These are phyloP conservation scores for Brenthis daphne DNA, from an alignment of 2,888 invertebrate species.

Conservation along the genomic window DNA sequence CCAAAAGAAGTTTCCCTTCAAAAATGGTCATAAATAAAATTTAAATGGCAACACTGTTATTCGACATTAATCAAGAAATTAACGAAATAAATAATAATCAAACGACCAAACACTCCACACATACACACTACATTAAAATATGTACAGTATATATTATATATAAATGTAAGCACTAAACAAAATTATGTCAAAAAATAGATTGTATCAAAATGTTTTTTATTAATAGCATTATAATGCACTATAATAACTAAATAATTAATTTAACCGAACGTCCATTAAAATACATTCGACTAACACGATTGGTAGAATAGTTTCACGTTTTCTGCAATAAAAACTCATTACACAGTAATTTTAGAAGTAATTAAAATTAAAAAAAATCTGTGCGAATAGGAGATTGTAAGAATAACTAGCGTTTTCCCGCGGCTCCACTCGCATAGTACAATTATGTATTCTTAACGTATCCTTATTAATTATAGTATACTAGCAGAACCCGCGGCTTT, in stretches of 20 bases:
- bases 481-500: too few species aligned
- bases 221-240: neutral
- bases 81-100: too few species aligned
- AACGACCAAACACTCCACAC: too few species aligned
- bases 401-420: neutral
- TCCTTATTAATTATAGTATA: too few species aligned
- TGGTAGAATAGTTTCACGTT: neutral
- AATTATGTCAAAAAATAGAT: too few species aligned
- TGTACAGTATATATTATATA: too few species aligned
- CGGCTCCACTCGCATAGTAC: neutral
- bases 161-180: too few species aligned
- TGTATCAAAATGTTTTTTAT: neutral
- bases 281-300: neutral
- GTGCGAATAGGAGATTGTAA: neutral
- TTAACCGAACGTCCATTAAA: neutral
- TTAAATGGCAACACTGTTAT: too few species aligned
- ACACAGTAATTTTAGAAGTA: neutral
- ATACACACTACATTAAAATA: too few species aligned
- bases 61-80: too few species aligned
- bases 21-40: too few species aligned
- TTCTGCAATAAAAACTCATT: conserved; percentile 5
- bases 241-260: neutral
- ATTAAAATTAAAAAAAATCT: conserved; percentile 6
- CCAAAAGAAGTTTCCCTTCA: too few species aligned
- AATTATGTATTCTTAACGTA: neutral